phyloP scores from a whole-genome alignment of 2,888 invertebrate species.

The Agriopis marginaria region DNA sequence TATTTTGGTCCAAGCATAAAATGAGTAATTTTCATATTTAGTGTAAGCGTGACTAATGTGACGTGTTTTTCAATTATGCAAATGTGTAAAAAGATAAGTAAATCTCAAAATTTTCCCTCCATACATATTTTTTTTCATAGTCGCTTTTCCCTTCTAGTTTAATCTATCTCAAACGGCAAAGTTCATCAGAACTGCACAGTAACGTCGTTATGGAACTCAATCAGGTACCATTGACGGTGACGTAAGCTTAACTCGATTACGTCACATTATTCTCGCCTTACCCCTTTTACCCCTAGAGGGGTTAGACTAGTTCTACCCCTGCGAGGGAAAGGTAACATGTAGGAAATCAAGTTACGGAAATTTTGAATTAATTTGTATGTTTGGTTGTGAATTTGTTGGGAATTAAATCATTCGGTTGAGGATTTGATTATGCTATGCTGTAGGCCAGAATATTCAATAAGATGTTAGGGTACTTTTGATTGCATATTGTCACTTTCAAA shows the following conservation, averaged over 20 bases:
- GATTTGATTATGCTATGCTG: neutral
- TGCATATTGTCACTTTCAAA: neutral
- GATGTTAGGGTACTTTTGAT: neutral
- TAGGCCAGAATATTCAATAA: neutral
- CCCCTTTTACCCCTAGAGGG: slow-evolving; percentile 19
- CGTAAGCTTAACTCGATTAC: slow-evolving; percentile 78
- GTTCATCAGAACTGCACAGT: slow-evolving; percentile 76
- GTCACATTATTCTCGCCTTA: slow-evolving; percentile 71
- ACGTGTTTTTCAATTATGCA: no score
- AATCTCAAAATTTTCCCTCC: no score
- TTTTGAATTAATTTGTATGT: slow-evolving; percentile 29
- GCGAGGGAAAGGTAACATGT: slow-evolving; percentile 14
- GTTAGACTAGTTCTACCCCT: slow-evolving; percentile 3
- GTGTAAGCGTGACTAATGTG: no score
- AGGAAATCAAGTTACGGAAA: slow-evolving; percentile 20
- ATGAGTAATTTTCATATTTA: no score
- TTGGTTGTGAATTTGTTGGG: slow-evolving; percentile 11
- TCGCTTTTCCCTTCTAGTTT: slow-evolving; percentile 28
- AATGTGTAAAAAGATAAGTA: no score
- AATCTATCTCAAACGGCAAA: slow-evolving; percentile 58
- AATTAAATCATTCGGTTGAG: slow-evolving; percentile 1
- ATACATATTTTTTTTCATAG: no score
- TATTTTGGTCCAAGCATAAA: no score
- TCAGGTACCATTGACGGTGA: slow-evolving; percentile 79
- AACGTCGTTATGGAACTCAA: slow-evolving; percentile 80